These are phyloP conservation scores for Troglohyphantes excavatus DNA, from an alignment of 2,888 invertebrate genomes.

Conservation along the genomic window DNA sequence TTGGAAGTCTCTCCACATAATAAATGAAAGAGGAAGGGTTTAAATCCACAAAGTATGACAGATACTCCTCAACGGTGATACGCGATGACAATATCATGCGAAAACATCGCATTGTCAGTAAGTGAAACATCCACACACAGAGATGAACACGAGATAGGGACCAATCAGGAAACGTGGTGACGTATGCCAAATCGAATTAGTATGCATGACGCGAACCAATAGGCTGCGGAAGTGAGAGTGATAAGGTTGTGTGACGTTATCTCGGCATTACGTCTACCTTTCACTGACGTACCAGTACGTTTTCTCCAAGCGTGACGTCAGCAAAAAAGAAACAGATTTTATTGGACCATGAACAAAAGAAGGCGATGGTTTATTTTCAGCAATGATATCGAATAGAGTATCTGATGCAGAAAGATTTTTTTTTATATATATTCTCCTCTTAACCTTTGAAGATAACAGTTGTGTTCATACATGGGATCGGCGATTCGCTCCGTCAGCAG, in stretches of 20 bases:
- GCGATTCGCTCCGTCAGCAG: conserved; percentile 8
- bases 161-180: conserved; percentile 67
- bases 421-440: too few relatives aligned
- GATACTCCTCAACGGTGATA: not conserved
- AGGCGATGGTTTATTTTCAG: conserved; percentile 40
- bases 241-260: conserved; percentile 52
- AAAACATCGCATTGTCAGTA: conserved; percentile 33
- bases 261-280: conserved; percentile 46
- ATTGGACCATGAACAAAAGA: conserved; percentile 60
- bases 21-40: not conserved
- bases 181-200: conserved; percentile 54
- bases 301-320: conserved; percentile 25
- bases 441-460: conserved; percentile 3
- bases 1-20: not conserved
- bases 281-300: conserved; percentile 13
- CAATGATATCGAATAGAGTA: conserved; percentile 36
- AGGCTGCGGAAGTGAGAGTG: conserved; percentile 25
- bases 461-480: not conserved
- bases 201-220: conserved; percentile 54
- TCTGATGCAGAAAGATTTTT: conserved; percentile 37
- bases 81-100: conserved; percentile 40
- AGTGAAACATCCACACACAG: conserved; percentile 28
- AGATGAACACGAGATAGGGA: conserved; percentile 54
- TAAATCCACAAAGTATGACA: not conserved
- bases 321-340: conserved; percentile 16